These are phyloP conservation scores for Platypus cylindrus DNA, from an alignment of 2,888 invertebrate species.

Conservation along the genomic window DNA sequence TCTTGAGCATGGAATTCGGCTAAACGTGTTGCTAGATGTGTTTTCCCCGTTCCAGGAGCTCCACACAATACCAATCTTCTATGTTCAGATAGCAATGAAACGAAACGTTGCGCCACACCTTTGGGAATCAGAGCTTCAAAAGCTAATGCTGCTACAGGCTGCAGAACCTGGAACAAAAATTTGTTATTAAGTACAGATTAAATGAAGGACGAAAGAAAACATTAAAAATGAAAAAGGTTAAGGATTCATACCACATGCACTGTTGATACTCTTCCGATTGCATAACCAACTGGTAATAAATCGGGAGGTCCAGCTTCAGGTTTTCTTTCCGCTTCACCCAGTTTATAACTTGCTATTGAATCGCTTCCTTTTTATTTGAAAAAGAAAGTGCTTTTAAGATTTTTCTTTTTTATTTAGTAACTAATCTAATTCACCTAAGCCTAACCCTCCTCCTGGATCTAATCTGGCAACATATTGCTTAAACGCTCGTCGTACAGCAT, in stretches of 20 bases:
- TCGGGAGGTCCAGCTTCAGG: conserved; percentile 77
- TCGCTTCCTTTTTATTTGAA: conserved; percentile 41
- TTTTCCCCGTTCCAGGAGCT: conserved; percentile 92
- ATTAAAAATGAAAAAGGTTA: neutral
- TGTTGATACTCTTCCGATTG: conserved; percentile 75
- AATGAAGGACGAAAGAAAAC: neutral
- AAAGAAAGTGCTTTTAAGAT: too few relatives aligned
- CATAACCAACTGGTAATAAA: conserved; percentile 84
- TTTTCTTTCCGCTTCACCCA: conserved; percentile 77
- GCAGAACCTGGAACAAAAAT: conserved; percentile 43
- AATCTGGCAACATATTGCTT: conserved; percentile 88
- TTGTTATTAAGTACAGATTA: neutral
- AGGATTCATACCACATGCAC: conserved; percentile 54
- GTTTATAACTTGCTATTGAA: conserved; percentile 84
- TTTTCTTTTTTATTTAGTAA: too few relatives aligned
- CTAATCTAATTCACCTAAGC: conserved; percentile 45
- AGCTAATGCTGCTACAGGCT: conserved; percentile 74
- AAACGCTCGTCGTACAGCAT: conserved; percentile 80
- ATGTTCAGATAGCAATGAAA: conserved; percentile 75
- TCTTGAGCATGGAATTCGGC: conserved; percentile 88
- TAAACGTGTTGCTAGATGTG: conserved; percentile 85
- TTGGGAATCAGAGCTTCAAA: conserved; percentile 94
- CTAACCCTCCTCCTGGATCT: conserved; percentile 84
- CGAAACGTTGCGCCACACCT: conserved; percentile 81
- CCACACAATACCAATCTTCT: conserved; percentile 90